These are phyloP conservation scores for Chiloscyllium punctatum DNA, from an alignment of 2,797 vertebrate genomes.

Conservation along the genomic window DNA sequence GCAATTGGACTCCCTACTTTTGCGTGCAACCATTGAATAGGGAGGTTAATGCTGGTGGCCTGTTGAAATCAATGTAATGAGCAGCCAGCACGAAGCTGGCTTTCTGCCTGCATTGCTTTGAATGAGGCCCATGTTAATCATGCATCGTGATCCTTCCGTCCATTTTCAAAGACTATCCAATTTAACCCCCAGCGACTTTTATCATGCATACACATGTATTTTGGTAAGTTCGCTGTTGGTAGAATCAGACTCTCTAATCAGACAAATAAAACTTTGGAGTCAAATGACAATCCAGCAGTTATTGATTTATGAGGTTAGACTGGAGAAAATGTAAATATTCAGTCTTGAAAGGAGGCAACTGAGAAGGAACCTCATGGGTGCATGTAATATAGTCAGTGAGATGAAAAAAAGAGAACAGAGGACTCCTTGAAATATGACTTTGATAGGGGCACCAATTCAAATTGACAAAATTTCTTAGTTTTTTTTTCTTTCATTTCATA, in stretches of 20 bases:
- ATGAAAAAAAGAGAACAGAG: not conserved
- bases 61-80: not conserved
- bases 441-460: not conserved
- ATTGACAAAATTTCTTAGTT: not conserved
- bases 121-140: not conserved
- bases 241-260: not conserved
- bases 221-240: not conserved
- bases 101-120: not conserved
- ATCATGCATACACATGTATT: not conserved
- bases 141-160: not conserved
- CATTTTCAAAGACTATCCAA: not conserved
- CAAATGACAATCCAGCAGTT: not conserved
- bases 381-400: not conserved
- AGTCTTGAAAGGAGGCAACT: not conserved
- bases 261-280: not conserved
- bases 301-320: not conserved
- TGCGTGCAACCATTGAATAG: not conserved
- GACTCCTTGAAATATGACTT: not conserved
- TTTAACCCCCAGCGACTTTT: not conserved
- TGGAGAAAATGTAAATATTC: not conserved
- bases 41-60: not conserved
- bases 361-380: not conserved
- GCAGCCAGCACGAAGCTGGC: not conserved
- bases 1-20: not conserved
- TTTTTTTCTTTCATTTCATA: not conserved